Evolutionary conservation across 2,888 invertebrate genomes (phyloP), one percentile per base, ranked within the genome.

Genomic region (Euzophera pinguis): DNA sequence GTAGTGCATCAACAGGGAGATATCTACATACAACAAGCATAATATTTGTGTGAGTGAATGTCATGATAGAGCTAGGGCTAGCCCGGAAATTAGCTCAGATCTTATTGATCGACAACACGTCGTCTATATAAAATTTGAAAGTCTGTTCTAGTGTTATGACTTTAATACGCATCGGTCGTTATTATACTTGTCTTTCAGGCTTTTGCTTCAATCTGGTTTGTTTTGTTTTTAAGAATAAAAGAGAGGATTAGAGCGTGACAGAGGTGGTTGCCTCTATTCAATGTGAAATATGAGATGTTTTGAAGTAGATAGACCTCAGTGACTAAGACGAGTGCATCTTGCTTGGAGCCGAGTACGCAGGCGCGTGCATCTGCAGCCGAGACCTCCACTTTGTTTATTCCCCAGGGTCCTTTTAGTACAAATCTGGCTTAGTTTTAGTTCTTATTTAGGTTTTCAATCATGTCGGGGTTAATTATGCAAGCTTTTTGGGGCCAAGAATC

Each of bases 221-320:
- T 27, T 27, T 43, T 42, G 42, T 42, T 34, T n/a, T n/a, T n/a
- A 22, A 37, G 32, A 41, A 67, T 65, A 71, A 71, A 65, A 54
- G 50, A 60, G 52, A 64, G 68, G 12, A 75, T 59, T 74, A 76
- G 81, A 78, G 78, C 81, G 66, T 71, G 61, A 68, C 70, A 17
- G 51, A 73, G 75, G 78, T 62, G 60, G 81, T 70, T 57, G 37
- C 50, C 13, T 41, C 47, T 52, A 50, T 56, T 56, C 50, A 51
- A 52, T 53, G 54, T 61, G 74, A 62, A 74, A 78, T 62, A 53
- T 64, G 76, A 78, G 70, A 71, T 62, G 58, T 37, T 35, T 27
- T 17, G 10, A 7, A 17, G 9, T 16, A 9, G 27, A 13, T 35
- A 35, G 37, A 35, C n/a, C 22, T 17, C 12, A 17, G 51, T 41